These are phyloP conservation scores for Aspidapion aeneum DNA, from an alignment of 2,888 invertebrate genomes.

Conservation along the genomic window DNA sequence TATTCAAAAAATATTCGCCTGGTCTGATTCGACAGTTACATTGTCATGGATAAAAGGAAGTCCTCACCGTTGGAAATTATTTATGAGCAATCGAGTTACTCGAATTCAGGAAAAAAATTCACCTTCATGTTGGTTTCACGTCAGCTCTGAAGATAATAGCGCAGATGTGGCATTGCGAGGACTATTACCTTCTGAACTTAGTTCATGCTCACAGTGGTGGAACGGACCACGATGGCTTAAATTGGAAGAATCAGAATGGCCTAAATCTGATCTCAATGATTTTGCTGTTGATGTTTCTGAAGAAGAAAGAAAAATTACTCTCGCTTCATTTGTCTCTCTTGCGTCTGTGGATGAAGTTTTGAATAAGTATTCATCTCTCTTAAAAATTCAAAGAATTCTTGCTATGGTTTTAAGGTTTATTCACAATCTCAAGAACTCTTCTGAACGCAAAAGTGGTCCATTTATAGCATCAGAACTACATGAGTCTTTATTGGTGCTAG, in stretches of 20 bases:
- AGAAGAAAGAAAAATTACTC: conserved; percentile 6
- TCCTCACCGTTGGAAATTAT: conserved; percentile 17
- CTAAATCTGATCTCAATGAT: neutral
- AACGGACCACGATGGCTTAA: conserved; percentile 3
- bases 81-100: conserved; percentile 20
- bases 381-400: conserved; percentile 8
- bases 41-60: conserved; percentile 16
- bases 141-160: conserved; percentile 4
- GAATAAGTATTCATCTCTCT: no score
- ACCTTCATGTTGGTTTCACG: conserved; percentile 6
- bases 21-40: conserved; percentile 15
- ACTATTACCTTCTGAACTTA: conserved; percentile 6
- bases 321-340: neutral
- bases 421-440: neutral
- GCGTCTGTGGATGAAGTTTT: neutral
- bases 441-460: neutral
- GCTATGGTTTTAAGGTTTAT: neutral
- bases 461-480: neutral
- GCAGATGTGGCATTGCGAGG: conserved; percentile 9
- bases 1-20: conserved; percentile 12
- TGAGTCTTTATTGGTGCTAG: neutral
- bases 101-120: conserved; percentile 15
- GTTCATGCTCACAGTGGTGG: conserved; percentile 1
- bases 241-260: neutral
- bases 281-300: neutral